phyloP scores from a whole-genome alignment of 1,140 invertebrate species.

The Saccostrea echinata region DNA sequence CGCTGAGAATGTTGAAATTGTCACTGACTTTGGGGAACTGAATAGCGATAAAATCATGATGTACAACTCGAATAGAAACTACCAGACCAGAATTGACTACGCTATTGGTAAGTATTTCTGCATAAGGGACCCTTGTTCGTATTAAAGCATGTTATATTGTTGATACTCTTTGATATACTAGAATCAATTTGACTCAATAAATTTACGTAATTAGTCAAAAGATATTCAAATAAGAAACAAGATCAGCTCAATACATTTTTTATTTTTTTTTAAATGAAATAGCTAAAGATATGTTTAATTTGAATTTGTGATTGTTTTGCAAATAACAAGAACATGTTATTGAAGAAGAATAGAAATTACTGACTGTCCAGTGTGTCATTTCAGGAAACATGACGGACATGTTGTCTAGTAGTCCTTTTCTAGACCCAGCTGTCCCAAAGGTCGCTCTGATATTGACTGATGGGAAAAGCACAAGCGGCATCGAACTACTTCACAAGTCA shows the following conservation, averaged over 20 bases:
- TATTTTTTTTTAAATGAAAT: too few relatives aligned
- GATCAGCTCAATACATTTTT: too few relatives aligned
- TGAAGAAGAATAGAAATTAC: too few relatives aligned
- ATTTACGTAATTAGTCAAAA: too few relatives aligned
- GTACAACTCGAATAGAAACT: slow-evolving; percentile 14
- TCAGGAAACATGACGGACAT: slow-evolving; percentile 34
- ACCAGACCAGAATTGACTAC: slow-evolving; percentile 7
- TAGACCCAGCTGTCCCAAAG: not conserved
- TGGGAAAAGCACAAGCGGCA: slow-evolving; percentile 29
- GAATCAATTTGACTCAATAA: too few relatives aligned
- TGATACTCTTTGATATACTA: too few relatives aligned
- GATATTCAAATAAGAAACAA: too few relatives aligned
- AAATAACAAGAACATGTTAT: too few relatives aligned
- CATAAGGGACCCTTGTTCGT: too few relatives aligned
- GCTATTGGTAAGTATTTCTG: not conserved
- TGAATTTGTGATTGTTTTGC: too few relatives aligned
- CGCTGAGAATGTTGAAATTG: slow-evolving; percentile 12
- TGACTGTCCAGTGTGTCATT: not conserved
- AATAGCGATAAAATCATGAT: slow-evolving; percentile 24
- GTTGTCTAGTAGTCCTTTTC: not conserved
- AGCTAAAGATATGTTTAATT: too few relatives aligned
- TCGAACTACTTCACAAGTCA: not conserved
- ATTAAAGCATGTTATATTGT: too few relatives aligned
- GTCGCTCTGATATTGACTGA: slow-evolving; percentile 27
- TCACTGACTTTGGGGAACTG: slow-evolving; percentile 25